Evolutionary conservation across 2,797 vertebrate species (phyloP), one percentile per base, ranked within the genome.

Genomic region (Lagocephalus sceleratus): DNA sequence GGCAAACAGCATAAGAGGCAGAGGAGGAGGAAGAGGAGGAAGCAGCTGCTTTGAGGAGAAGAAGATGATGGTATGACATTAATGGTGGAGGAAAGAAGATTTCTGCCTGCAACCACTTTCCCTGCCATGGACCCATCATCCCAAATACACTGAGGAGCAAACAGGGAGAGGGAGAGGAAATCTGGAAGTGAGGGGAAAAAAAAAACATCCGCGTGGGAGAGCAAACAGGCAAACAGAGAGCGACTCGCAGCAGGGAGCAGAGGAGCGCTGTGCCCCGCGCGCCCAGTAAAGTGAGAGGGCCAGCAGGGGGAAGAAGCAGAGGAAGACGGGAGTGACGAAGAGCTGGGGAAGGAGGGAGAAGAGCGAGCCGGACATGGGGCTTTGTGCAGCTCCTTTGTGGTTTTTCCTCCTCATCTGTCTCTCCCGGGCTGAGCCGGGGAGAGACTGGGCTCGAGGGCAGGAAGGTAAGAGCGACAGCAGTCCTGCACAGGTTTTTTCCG

Each of bases 391-490:
- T 42, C n/a, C 40, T 42, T 10, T 35, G 11, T 35, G 32, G 32
- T 4, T 42, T 10, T 19, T 92, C 75, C 83, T 92, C 81, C 80
- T 92, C 65, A 85, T 92, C 83, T 91, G 85, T 81, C 88, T 92
- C 60, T 89, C 86, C 75, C 91, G 89, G 85, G 87, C 86, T 69
- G 89, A 91, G 78, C 71, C 91, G 69, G 84, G 84, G 50, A 89
- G 81, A 72, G 82, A 87, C 60, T 90, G 87, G 88, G 85, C 86
- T 73, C 84, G 76, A 19, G 78, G 80, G 61, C 75, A 67, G 23
- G 73, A 83, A 90, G 91, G 91, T 92, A 90, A 89, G 40, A 32
- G 19, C 14, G 26, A n/a, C 39, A 48, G 17, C 48, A 47, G 8
- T 60, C 2, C 20, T 35, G 19, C 41, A n/a, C 63, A 75, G 68